Percentiles rank a stretch among this genome's conserved stretches.
phyloP scores from a whole-genome alignment of 1,140 invertebrate species.

The Parasteatoda tepidariorum region DNA sequence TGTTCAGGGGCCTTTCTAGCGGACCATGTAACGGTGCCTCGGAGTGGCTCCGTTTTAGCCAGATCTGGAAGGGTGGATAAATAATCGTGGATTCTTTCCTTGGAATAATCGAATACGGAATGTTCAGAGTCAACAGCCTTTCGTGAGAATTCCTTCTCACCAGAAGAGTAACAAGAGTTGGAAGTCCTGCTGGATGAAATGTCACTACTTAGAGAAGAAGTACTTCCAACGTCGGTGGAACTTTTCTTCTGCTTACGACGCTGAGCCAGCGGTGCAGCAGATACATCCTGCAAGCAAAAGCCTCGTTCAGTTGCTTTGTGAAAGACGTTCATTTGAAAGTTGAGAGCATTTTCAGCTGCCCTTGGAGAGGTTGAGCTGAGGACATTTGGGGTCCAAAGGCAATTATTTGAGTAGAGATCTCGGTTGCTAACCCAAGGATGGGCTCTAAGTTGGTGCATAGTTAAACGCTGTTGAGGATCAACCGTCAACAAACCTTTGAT shows the following conservation, averaged over 20 bases:
- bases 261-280: conserved; percentile 79
- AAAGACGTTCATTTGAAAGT: conserved; percentile 77
- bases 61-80: conserved; percentile 46
- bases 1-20: background rate
- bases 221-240: conserved; percentile 67
- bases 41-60: background rate
- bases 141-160: conserved; percentile 1
- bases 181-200: conserved; percentile 20
- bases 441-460: conserved; percentile 75
- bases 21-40: conserved; percentile 5
- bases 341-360: conserved; percentile 70
- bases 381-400: conserved; percentile 75
- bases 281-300: conserved; percentile 78
- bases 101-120: conserved; percentile 61
- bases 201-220: conserved; percentile 29
- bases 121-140: background rate
- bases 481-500: conserved; percentile 82
- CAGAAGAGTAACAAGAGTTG: conserved; percentile 18
- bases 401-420: conserved; percentile 68
- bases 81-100: conserved; percentile 60
- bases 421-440: conserved; percentile 76
- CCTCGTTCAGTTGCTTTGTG: conserved; percentile 78
- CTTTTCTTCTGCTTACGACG: conserved; percentile 77
- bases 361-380: conserved; percentile 65
- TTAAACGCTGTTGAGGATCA: conserved; percentile 79